Evolutionary conservation across 2,888 invertebrate genomes (phyloP).

Genomic region (Baccha elongata): DNA sequence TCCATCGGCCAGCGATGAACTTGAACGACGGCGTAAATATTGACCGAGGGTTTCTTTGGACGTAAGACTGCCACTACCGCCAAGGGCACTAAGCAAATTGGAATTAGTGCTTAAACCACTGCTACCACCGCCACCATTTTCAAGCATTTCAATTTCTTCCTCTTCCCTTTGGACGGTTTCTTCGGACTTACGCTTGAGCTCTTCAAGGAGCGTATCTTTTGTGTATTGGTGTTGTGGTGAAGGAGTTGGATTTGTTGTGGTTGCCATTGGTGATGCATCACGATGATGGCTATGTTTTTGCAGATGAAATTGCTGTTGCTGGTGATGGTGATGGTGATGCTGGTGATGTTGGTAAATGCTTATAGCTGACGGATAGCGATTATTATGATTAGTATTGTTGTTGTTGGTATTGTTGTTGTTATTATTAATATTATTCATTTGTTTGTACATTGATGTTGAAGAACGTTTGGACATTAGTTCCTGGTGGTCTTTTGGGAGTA

Average conservation of each 20-base stretch:
- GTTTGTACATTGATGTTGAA: conserved; percentile 72
- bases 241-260: conserved; percentile 75
- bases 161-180: conserved; percentile 77
- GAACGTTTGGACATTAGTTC: conserved; percentile 73
- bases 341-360: conserved; percentile 73
- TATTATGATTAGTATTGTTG: conserved; percentile 57
- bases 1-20: conserved; percentile 77
- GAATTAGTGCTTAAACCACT: conserved; percentile 50
- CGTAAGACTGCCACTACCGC: conserved; percentile 75
- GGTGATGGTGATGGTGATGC: conserved; percentile 74
- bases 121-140: conserved; percentile 73
- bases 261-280: conserved; percentile 71
- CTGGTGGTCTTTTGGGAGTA: conserved; percentile 81
- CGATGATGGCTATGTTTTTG: conserved; percentile 69
- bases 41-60: conserved; percentile 78
- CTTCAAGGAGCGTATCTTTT: conserved; percentile 75
- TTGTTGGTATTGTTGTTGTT: conserved; percentile 56
- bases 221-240: conserved; percentile 78
- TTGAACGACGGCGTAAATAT: conserved; percentile 76
- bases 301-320: conserved; percentile 75
- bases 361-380: conserved; percentile 70
- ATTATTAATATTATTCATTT: conserved; percentile 66
- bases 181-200: conserved; percentile 76
- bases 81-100: conserved; percentile 47
- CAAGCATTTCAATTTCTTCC: conserved; percentile 74